Base-by-base conservation (phyloP, 2,113 vertebrate genomes). In the Spea multiplicata region DNA sequence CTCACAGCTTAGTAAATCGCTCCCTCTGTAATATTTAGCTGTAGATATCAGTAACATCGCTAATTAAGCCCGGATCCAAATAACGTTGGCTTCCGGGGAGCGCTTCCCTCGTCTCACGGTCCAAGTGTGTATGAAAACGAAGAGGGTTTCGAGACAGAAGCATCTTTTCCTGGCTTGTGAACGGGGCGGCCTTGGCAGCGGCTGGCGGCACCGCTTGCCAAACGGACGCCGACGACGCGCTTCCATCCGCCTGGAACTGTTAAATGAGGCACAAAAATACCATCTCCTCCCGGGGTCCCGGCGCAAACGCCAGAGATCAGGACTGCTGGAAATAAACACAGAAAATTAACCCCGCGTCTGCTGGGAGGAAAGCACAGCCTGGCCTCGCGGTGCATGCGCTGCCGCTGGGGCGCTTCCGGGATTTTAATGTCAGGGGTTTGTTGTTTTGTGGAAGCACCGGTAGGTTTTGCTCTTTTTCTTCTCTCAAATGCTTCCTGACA, bases 101-200 rank as follows among this genome's bases (percentile, higher is more conserved):
- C 66, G 73, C 65, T 52, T 74, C 47, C 61, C 47, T 66, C 48
- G 17, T 45, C 48, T 75, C 13, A 67, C 59, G 9, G 6, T 72
- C 76, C 76, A 66, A 65, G 62, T 72, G 61, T 79, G 61, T 64
- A 71, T 73, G 48, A 71, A 71, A 72, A 72, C 72, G 69, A 72
- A 73, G 61, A 73, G 57, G 30, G 69, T 73, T 79, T 79, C 55
- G 69, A 73, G 70, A 79, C 61, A 73, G 70, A 66, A 79, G 53
- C 76, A 79, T 70, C 59, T 79, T 53, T 79, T 79, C 70, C 70
- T 79, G 69, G 70, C 76, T 47, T 73, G 48, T 6, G 59, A 55
- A 7, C 4, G 7, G 55, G 70, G 73, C 68, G 55, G 59, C 48
- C 52, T 79, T 79, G 76, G 76, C 76, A 64, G 5, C 4, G 44